Evolutionary conservation across 1,140 invertebrate genomes (phyloP), one percentile per base, ranked within the genome.

Genomic region (Aricia agestis): DNA sequence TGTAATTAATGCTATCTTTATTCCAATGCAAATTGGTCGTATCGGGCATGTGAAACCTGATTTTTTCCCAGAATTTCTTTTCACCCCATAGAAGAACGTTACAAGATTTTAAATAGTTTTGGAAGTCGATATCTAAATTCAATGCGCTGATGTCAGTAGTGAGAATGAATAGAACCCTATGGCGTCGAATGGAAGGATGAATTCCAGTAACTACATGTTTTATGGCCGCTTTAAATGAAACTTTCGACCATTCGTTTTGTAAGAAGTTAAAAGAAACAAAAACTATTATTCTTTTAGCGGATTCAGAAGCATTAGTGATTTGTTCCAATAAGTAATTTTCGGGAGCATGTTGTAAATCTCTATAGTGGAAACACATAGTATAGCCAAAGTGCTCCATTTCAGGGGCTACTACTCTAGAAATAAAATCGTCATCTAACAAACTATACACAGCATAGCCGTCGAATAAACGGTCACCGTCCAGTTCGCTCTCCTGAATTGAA

Each of bases 391-490:
- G 94, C 86, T 98, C 97, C 72, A 98, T 89, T 84, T 96, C 95
- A 1, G 96, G 94, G 1, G 96, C 95, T 31, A 98, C 93, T 73
- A 95, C 94, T 80, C 96, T 94, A 1, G 95, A 93, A 10, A 97
- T 95, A 83, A 97, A 96, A 72, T 96, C 94, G 77, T 97, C 95
- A 87, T 98, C 97, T 76, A 96, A 94, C 71, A 96, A 94, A 88
- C 96, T 97, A 92, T 98, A 98, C n/a, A 97, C 95, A 80, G 97
- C 93, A 87, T 97, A 98, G 42, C 96, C 97, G 86, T 98, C 97
- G 88, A 96, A 97, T 15, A 97, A 91, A 72, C 95, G 94, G 81
- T 96, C 95, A 74, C 96, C 94, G 83, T 97, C 96, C 73, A 92
- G 77, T 79, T 95, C 94, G 84, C 94, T 94, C 72, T 95, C 94